Evolutionary conservation across 2,888 invertebrate genomes (phyloP), one percentile per base, ranked within the genome.

Genomic region (Synanthedon formicaeformis): DNA sequence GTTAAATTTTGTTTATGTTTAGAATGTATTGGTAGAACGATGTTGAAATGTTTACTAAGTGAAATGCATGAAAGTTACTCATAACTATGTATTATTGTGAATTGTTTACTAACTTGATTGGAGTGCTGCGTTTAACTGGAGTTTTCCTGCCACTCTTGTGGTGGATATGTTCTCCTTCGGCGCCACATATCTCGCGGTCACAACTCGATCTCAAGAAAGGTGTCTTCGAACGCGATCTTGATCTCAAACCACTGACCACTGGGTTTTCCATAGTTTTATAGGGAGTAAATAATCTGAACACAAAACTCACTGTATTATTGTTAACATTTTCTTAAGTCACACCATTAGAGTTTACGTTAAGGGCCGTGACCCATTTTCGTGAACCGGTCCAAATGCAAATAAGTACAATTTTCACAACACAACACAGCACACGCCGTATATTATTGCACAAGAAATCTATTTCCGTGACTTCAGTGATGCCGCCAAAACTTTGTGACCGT

Each of bases 211-310:
- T 82, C 62, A 90, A 73, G 69, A 91, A 91, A 58, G 92, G 92
- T 65, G 92, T 92, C 70, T 90, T 91, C 41, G 92, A 92, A 63
- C 92, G 89, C 64, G 92, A 92, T 81, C 92, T 90, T 75, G 91
- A 90, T 78, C 92, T 83, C 72, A 91, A 88, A 78, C 90, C 90
- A 63, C 83, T 80, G 67, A 78, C 80, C 57, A 78, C 70, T 57
- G 75, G 72, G 61, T 77, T 82, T 64, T 87, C 87, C 87, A 87
- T 86, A 56, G 56, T 73, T 63, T 50, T 12, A 23, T 50, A n/a
- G 4, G 27, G n/a, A 40, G n/a, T 1, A 50, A 53, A 11, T n/a
- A n/a, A 13, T 49, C 8, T 18, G 5, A 52, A 48, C 51, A 56
- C 50, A 48, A 54, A 52, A 55, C 53, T 55, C 59, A 64, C 58